Conservation (phyloP, 2,113 vertebrate species). For the Lophochroa leadbeateri region DNA sequence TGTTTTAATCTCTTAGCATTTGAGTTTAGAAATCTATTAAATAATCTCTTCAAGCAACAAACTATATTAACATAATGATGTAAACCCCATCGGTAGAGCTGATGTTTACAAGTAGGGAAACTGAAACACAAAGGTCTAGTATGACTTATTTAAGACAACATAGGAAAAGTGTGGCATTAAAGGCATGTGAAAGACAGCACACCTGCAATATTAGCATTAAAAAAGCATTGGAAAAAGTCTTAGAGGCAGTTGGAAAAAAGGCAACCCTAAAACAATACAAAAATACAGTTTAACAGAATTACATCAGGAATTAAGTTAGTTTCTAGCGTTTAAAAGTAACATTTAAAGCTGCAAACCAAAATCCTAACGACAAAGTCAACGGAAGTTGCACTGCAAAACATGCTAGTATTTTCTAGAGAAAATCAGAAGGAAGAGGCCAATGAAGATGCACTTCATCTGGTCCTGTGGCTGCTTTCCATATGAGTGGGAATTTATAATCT, state of each 20-base stretch:
- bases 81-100: not conserved
- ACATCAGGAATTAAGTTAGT: not conserved
- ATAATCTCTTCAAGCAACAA: not conserved
- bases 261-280: not conserved
- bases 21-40: not conserved
- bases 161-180: not conserved
- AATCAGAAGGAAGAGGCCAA: not conserved
- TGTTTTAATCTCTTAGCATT: not conserved
- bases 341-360: not conserved
- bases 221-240: not conserved
- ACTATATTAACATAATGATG: not conserved
- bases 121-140: not conserved
- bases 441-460: not conserved
- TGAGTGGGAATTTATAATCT: not conserved
- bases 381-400: not conserved
- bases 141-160: not conserved
- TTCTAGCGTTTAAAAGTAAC: not conserved
- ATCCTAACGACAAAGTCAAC: not conserved
- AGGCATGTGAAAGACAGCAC: not conserved
- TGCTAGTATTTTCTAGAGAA: not conserved
- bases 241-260: not conserved
- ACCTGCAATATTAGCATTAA: not conserved
- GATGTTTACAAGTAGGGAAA: not conserved
- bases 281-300: not conserved
- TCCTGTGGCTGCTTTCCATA: not conserved